Percentiles rank a stretch among this genome's conserved stretches.
Conservation (phyloP, 2,797 vertebrate genomes). For the Aselliscus stoliczkanus region DNA sequence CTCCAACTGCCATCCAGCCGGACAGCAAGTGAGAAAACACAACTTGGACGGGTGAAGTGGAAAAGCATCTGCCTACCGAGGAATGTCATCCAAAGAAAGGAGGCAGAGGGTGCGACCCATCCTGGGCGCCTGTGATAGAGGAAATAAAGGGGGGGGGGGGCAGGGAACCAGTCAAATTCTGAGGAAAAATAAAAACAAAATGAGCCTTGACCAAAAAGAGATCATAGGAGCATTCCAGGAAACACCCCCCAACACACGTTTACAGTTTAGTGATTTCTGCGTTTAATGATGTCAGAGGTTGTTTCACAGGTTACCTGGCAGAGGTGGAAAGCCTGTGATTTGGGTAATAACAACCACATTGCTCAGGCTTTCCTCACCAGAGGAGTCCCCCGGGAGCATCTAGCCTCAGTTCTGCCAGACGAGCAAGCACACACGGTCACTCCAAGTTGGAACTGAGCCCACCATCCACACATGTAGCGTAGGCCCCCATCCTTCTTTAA, state of each 20-base stretch:
- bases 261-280: not conserved
- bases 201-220: constrained; percentile 20
- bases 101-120: not conserved
- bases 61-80: constrained; percentile 58
- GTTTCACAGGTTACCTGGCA: constrained; percentile 51
- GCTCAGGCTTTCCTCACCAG: not conserved
- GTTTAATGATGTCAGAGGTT: constrained; percentile 27
- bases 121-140: not conserved
- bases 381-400: not conserved
- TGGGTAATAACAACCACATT: constrained; percentile 53
- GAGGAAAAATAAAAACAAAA: constrained; percentile 6
- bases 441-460: not conserved
- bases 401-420: not conserved
- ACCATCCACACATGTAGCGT: accelerated
- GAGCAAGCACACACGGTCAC: not conserved
- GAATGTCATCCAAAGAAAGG: not conserved
- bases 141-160: not conserved
- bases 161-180: constrained; percentile 7
- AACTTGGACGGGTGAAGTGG: constrained; percentile 30
- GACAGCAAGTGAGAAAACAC: constrained; percentile 58
- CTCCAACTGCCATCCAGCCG: constrained; percentile 45
- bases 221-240: not conserved
- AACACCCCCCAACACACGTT: not conserved
- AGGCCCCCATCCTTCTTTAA: accelerated
- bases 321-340: not conserved